Conservation (phyloP, 2,888 invertebrate genomes). For the Caradrina kadenii region DNA sequence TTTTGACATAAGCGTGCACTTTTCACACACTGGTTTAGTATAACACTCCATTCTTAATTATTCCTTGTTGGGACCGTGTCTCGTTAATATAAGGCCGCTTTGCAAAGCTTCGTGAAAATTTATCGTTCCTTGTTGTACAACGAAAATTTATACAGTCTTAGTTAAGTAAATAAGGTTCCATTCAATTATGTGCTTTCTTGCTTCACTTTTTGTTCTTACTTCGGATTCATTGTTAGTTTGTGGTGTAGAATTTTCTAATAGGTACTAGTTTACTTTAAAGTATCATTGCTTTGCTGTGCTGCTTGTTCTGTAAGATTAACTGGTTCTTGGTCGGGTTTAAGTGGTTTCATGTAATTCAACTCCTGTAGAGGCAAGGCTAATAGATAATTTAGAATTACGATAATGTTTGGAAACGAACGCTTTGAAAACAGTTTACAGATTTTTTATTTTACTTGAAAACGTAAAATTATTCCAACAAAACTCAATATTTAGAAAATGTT, state of each 20-base stretch:
- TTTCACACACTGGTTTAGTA: not conserved
- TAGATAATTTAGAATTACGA: conserved; percentile 13
- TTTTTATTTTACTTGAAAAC: not conserved
- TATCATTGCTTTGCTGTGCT: conserved; percentile 17
- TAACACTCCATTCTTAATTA: conserved; percentile 30
- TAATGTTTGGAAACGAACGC: not conserved
- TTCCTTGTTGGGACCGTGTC: conserved; percentile 63
- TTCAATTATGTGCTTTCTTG: conserved; percentile 72
- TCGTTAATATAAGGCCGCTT: conserved; percentile 75
- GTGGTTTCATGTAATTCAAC: conserved; percentile 39
- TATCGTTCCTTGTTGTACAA: conserved; percentile 75
- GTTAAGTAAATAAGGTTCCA: conserved; percentile 71
- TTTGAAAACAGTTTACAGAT: not conserved
- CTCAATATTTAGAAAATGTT: not conserved
- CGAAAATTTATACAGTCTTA: conserved; percentile 72
- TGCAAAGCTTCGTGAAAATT: conserved; percentile 80
- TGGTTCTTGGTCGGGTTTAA: conserved; percentile 20
- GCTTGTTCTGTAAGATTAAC: conserved; percentile 41
- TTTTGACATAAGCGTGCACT: not conserved
- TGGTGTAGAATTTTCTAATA: conserved; percentile 25
- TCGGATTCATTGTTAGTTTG: conserved; percentile 43
- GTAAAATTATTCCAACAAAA: not conserved
- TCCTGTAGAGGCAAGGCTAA: conserved; percentile 24
- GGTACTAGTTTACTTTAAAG: conserved; percentile 19
- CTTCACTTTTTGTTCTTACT: conserved; percentile 59